Evolutionary conservation across 1,140 invertebrate genomes (phyloP), one percentile per base, ranked within the genome.

Genomic region (Ips typographus): DNA sequence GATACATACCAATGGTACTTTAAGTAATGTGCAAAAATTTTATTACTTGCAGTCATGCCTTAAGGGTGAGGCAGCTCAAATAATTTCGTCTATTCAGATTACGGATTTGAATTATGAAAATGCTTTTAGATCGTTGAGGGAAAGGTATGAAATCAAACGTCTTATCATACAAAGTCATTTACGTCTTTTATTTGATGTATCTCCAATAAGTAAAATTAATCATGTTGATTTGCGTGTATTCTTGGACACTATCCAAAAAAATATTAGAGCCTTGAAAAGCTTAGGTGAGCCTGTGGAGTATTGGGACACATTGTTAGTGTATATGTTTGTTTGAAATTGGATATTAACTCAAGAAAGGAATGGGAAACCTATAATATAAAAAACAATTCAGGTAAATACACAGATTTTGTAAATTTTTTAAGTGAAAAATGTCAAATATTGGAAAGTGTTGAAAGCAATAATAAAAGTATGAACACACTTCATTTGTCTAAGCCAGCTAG

Each of bases 291-390:
- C 75, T 2, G 59, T 78, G 40, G 73, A 75, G 2, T n/a, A 74
- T 1, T 79, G 77, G 65, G 74, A 76, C 36, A 76, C 74, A 0
- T 67, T 77, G 0, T 67, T 75, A 40, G 69, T 68, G 40, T 49
- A 62, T 36, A 6, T 69, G 36, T 8, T 57, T 4, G 64, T 38
- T 5, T 47, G 38, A 69, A 68, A 55, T 47, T 69, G 51, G 49
- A 63, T 60, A 49, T 40, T 61, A 4, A 3, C 36, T 3, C 42
- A 40, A 43, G 8, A 4, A 37, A 40, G 42, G 49, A 55, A 36
- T 65, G 63, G 63, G 63, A 65, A 42, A 40, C 5, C 40, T 38
- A 40, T 43, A 65, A 6, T 58, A 52, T 3, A 2, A 4, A 4
- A 3, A 64, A 6, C 22, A 36, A 22, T 2, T 7, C 3, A 2